Base-by-base conservation (phyloP, 2,113 vertebrate species). In the Nothocercus julius region DNA sequence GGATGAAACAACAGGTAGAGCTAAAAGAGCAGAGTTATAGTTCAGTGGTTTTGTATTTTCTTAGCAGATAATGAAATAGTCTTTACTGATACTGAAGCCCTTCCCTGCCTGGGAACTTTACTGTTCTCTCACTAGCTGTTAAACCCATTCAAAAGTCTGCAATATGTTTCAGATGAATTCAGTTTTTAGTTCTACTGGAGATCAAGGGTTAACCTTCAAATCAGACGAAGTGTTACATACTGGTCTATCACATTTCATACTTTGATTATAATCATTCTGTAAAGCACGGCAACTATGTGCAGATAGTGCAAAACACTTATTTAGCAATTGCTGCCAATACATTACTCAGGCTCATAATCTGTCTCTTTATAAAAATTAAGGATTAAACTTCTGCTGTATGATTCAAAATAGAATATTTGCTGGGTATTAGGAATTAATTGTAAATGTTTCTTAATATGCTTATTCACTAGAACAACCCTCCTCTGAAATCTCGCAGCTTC, bases 401-500 rank as follows among this genome's bases (percentile, higher is more conserved):
- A 76, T 76, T 92, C 53, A 69, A 70, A 40, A 58, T 34, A 68
- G 34, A 92, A n/a, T 54, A 40, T 74, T 87, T 92, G 22, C 59
- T 85, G 74, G 3, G 51, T 78, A 24, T 89, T 92, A 90, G 78
- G 32, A 89, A 89, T 84, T 82, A 86, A 90, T 82, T 90, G 36
- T 94, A 82, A 94, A 88, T 34, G 73, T 97, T 83, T 96, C 90
- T 97, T 92, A 94, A 90, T 98, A 54, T 91, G 61, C 92, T 96
- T 97, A 93, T 96, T 97, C 78, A 82, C 93, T 97, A 99, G 99
- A 99, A 98, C 96, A 99, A 99, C 93, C 99, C 99, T 87, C 99
- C 99, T 73, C 98, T 99, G 94, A 99, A 99, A 98, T 99, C 99
- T 85, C 98, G 99, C 83, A 99, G 99, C 97, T 99, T 99, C 97